Conservation (phyloP, 2,888 invertebrate genomes). For the Pseudoips prasinana region DNA sequence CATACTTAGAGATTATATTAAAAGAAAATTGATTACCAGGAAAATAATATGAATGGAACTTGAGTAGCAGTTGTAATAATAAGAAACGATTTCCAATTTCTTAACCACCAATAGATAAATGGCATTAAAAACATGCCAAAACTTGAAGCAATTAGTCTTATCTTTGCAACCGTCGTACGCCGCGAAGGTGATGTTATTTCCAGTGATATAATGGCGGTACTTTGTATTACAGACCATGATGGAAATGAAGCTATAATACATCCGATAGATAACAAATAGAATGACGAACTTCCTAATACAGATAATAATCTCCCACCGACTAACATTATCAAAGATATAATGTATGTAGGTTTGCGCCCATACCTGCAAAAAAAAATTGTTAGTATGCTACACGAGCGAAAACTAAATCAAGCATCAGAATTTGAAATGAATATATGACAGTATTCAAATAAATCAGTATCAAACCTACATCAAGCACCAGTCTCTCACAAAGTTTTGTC, state of each 20-base stretch:
- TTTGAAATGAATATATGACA: too few relatives aligned
- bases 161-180: conserved; percentile 43
- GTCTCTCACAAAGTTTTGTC: too few relatives aligned
- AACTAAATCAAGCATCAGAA: too few relatives aligned
- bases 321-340: conserved; percentile 45
- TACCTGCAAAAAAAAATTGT: conserved; percentile 48
- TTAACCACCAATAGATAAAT: conserved; percentile 55
- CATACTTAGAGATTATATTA: too few relatives aligned
- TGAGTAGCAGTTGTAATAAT: conserved; percentile 44
- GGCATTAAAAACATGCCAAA: conserved; percentile 50
- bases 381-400: too few relatives aligned
- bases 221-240: conserved; percentile 53
- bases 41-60: conserved; percentile 47
- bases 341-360: conserved; percentile 54
- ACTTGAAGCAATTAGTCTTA: conserved; percentile 44
- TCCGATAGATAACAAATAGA: conserved; percentile 45
- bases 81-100: conserved; percentile 54
- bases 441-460: too few relatives aligned
- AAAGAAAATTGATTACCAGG: conserved; percentile 41
- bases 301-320: conserved; percentile 49
- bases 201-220: conserved; percentile 49
- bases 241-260: conserved; percentile 51
- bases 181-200: conserved; percentile 55
- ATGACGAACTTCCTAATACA: conserved; percentile 46
- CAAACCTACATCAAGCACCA: too few relatives aligned